Conservation (phyloP, 2,888 invertebrate species). For the Polydesmus complanatus region DNA sequence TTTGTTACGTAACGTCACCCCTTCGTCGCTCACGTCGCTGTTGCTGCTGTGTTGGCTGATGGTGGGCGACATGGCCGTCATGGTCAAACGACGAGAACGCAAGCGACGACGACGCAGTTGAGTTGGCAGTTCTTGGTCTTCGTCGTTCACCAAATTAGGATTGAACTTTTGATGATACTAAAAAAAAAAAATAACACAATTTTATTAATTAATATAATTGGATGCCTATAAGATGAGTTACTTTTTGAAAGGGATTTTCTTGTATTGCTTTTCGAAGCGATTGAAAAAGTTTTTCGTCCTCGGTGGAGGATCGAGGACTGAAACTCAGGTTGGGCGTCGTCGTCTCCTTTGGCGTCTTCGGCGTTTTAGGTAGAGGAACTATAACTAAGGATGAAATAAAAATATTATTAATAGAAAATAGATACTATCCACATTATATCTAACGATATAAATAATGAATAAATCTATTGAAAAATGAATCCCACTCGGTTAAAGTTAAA, state of each 20-base stretch:
- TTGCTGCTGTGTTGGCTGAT: constrained; percentile 17
- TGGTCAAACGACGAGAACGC: constrained; percentile 24
- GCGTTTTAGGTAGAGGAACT: constrained; percentile 9
- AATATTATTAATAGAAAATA: too few species aligned
- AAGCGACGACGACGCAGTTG: constrained; percentile 24
- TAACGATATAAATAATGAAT: too few species aligned
- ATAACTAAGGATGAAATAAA: too few species aligned
- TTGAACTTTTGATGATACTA: constrained; percentile 26
- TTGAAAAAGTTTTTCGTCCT: constrained; percentile 12
- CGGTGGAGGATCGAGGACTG: constrained; percentile 12
- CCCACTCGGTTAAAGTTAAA: too few species aligned
- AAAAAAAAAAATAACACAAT: constrained; percentile 9
- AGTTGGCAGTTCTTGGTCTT: constrained; percentile 23
- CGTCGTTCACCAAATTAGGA: constrained; percentile 25
- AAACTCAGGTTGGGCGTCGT: neutral
- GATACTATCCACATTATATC: too few species aligned
- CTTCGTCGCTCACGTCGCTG: constrained; percentile 15
- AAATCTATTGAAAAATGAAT: too few species aligned
- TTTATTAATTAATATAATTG: neutral
- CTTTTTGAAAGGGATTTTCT: constrained; percentile 25
- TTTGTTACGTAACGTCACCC: constrained; percentile 7
- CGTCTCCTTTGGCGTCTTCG: neutral
- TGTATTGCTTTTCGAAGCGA: constrained; percentile 22
- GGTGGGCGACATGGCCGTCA: constrained; percentile 21
- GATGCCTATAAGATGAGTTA: constrained; percentile 4